A percentile compares a stretch with the other conserved stretches of the same genome.
Conservation (phyloP, 2,888 invertebrate species). For the Pseudanteris insignis region DNA sequence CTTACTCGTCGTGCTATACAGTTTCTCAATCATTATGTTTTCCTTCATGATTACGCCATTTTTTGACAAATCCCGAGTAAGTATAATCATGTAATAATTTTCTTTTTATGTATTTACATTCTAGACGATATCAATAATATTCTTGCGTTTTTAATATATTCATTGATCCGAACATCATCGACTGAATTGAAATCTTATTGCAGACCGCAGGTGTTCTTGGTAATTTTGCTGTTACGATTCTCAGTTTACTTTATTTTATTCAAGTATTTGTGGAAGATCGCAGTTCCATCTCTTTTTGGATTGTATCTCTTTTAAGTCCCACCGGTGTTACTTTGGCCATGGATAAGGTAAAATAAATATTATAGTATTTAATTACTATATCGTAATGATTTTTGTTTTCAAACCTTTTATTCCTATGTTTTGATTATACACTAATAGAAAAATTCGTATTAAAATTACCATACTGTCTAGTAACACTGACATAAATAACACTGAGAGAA, state of each 20-base stretch:
- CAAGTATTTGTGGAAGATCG: constrained; percentile 81
- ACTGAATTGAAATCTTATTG: neutral
- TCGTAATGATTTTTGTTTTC: too few relatives aligned
- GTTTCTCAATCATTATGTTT: constrained; percentile 82
- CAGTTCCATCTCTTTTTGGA: constrained; percentile 77
- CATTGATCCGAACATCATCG: too few relatives aligned
- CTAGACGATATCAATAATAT: too few relatives aligned
- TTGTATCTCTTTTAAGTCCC: constrained; percentile 82
- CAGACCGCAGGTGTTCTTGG: constrained; percentile 84
- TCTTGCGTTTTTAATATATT: too few relatives aligned
- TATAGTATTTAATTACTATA: too few relatives aligned
- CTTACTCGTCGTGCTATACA: constrained; percentile 80
- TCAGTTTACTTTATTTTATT: constrained; percentile 82
- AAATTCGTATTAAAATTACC: too few relatives aligned
- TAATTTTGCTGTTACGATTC: constrained; percentile 79
- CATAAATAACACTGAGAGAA: too few relatives aligned
- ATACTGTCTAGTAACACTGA: too few relatives aligned
- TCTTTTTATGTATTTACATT: too few relatives aligned
- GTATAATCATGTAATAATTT: constrained; percentile 50
- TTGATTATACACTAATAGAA: too few relatives aligned
- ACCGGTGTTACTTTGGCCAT: constrained; percentile 85
- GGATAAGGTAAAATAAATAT: constrained; percentile 74
- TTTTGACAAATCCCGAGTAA: constrained; percentile 83
- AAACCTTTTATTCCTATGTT: too few relatives aligned
- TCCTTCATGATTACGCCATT: constrained; percentile 87